Conservation (phyloP, 2,888 invertebrate genomes). For the Dendrolimus houi region DNA sequence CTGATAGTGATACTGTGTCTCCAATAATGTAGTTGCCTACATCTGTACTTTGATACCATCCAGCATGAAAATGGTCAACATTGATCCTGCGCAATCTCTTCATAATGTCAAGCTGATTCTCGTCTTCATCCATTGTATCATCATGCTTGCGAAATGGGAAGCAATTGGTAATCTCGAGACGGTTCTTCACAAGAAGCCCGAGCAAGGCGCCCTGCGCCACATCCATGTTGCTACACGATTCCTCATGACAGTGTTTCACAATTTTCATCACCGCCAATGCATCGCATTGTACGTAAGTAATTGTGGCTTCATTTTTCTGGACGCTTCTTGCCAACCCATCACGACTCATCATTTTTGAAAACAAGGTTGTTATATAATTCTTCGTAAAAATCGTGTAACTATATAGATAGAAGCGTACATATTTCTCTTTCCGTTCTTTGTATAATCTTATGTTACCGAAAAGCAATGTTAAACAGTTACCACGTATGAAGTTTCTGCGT, state of each 20-base stretch:
- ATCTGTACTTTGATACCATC: conserved; percentile 98
- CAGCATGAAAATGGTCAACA: conserved; percentile 98
- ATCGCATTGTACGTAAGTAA: conserved; percentile 95
- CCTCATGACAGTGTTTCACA: conserved; percentile 98
- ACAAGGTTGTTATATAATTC: conserved; percentile 7
- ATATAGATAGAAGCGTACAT: too few relatives aligned
- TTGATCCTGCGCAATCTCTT: conserved; percentile 92
- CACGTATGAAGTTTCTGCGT: neutral
- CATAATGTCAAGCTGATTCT: conserved; percentile 98
- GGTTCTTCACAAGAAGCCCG: conserved; percentile 91
- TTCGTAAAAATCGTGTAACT: too few relatives aligned
- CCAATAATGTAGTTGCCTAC: conserved; percentile 97
- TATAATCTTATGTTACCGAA: neutral
- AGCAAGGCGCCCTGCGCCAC: conserved; percentile 96
- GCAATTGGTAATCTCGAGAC: conserved; percentile 97
- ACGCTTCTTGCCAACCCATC: conserved; percentile 78
- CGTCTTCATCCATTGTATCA: conserved; percentile 95
- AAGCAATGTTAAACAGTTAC: neutral
- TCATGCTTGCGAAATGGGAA: conserved; percentile 97
- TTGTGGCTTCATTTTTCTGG: conserved; percentile 81
- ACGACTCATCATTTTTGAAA: conserved; percentile 80
- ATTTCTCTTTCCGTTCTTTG: neutral
- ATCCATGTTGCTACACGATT: conserved; percentile 94
- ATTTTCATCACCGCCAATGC: conserved; percentile 99
- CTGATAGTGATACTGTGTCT: conserved; percentile 99